Evolutionary conservation across 2,113 vertebrate genomes (phyloP), one percentile per base, ranked within the genome.

Genomic region (Chascanopsetta lugubris): DNA sequence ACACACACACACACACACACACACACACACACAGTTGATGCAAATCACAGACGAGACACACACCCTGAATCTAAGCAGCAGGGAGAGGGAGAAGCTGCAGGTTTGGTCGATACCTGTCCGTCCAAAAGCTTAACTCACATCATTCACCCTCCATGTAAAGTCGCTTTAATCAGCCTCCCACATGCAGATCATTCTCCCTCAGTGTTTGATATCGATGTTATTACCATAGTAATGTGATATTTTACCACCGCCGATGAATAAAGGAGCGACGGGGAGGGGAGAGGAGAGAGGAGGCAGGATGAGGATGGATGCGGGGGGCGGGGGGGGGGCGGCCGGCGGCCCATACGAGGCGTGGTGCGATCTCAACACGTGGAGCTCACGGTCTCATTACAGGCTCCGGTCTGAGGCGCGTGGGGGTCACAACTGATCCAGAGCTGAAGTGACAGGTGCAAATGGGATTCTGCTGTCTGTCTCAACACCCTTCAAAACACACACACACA

Each of bases 391-490:
- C 72, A 79, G 80, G 72, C 79, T 66, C 64, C 48, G 38, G 77
- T 71, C 71, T 80, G 77, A 82, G 67, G 69, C 81, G 85, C 62
- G 11, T 77, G 86, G 86, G 85, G 88, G 90, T 92, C 88, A 91
- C 75, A 75, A 65, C 85, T 88, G 89, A 92, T 89, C 82, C 79
- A 90, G 90, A 91, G 59, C 58, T 84, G 85, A 79, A 84, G 56
- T 90, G 91, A 92, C 87, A 91, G 88, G 91, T 92, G 88, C 75
- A 91, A 90, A 92, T 92, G 86, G 90, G 90, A 89, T 91, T 89
- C 85, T 88, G 83, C 83, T 86, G 88, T 88, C 86, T 80, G 61
- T 79, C 79, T 81, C 72, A 70, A 78, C 81, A 84, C 67, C 81
- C 81, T 66, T 47, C 59, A 6, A 9, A 45, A 40, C 65, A 54